Evolutionary conservation across 2,797 vertebrate genomes (phyloP).

Genomic region (Apogon hyalosoma): DNA sequence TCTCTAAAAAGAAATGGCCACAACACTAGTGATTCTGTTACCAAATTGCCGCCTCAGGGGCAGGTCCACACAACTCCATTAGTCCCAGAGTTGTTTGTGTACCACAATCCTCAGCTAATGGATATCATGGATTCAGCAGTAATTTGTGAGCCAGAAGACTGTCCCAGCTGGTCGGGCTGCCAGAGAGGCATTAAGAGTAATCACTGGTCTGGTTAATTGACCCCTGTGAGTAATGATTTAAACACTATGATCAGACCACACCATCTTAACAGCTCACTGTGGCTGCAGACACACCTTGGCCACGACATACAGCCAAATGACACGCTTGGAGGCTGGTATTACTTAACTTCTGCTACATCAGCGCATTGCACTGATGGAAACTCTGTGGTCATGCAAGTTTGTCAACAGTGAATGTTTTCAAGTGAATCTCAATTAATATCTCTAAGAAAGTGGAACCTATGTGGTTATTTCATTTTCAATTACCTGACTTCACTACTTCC

Average conservation of each 20-base stretch:
- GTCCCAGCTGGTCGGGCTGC: conserved; percentile 53
- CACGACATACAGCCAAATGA: conserved; percentile 67
- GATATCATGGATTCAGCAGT: conserved; percentile 59
- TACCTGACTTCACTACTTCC: not conserved
- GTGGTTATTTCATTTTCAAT: conserved; percentile 3
- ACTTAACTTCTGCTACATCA: conserved; percentile 69
- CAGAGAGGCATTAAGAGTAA: conserved; percentile 73
- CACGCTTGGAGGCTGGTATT: conserved; percentile 56
- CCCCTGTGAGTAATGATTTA: conserved; percentile 75
- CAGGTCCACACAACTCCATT: conserved; percentile 30
- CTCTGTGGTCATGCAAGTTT: conserved; percentile 27
- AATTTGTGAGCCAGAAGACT: conserved; percentile 58
- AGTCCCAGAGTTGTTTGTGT: conserved; percentile 37
- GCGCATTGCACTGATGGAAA: conserved; percentile 22
- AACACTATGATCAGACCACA: conserved; percentile 81
- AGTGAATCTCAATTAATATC: conserved; percentile 3
- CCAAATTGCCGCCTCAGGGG: conserved; percentile 12
- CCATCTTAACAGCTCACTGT: conserved; percentile 56
- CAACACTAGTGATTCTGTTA: conserved; percentile 14
- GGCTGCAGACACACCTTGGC: conserved; percentile 72
- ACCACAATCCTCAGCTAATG: conserved; percentile 56
- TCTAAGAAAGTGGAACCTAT: not conserved
- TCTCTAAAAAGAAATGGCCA: conserved; percentile 1
- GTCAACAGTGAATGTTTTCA: conserved; percentile 14
- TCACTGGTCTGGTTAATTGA: conserved; percentile 79